Evolutionary conservation across 2,113 vertebrate species (phyloP), one percentile per base, ranked within the genome.

Genomic region (Tachysurus vachellii): DNA sequence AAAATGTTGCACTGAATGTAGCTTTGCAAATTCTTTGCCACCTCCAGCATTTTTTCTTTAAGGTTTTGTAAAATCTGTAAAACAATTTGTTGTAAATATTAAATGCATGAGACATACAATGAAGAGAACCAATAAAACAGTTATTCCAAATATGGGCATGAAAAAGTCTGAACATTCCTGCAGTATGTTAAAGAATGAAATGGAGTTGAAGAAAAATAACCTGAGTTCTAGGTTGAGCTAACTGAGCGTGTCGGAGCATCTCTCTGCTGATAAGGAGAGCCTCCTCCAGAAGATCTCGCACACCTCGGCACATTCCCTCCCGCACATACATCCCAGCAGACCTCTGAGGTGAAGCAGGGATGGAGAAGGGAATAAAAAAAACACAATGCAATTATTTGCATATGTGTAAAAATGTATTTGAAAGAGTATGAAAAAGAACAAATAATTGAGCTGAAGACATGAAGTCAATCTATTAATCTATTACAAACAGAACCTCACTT

Each of bases 31-130:
- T 91, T 87, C n/a, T 82, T 88, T 14, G 94, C 93, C 85, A 97
- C 86, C 57, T 92, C 94, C 62, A 94, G 47, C 6, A 90, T 90
- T 0, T 92, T 93, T 9, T 94, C 93, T 92, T 95, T 97, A 50
- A 98, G 91, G 86, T 56, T 93, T 82, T 93, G 94, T 83, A 95
- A 91, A 89, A 93, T 87, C 98, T 99, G 91, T 0, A 90, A 89
- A 88, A 31, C 12, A 85, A 87, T 82, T 31, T 11, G 59, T 4
- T 47, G 14, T 54, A 28, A 57, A 71, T 23, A 53, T 54, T 2
- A 71, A 71, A 17, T n/a, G 5, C 26, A 68, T 26, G 53, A 85
- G 70, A 42, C 19, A 57, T 11, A 73, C 57, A 47, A 26, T 12
- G 44, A 68, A 54, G 4, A 28, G 0, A 31, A 23, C 1, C 6